Base-by-base conservation (phyloP, 2,888 invertebrate species). In the Volucella bombylans region DNA sequence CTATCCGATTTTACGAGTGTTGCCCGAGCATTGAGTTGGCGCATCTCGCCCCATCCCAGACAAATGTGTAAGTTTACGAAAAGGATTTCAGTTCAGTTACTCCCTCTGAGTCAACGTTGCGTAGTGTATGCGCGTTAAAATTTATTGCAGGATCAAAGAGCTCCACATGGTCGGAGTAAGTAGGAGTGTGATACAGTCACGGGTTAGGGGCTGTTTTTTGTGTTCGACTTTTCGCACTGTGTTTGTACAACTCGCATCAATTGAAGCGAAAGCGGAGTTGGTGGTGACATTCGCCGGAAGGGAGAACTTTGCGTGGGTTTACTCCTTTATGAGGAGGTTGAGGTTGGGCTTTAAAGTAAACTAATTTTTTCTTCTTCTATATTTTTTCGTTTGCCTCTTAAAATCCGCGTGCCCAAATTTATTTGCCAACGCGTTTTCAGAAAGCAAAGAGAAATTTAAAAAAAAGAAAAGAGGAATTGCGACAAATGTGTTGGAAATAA, bases 81-180 rank as follows among this genome's bases (percentile, higher is more conserved):
- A 79, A 65, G 79, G 71, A 79, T 79, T 72, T 72, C 69, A 55
- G 68, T 14, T 61, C 54, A 14, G 55, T 67, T 59, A 52, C 47
- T 41, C 18, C 49, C 50, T 12, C 45, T 43, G 47, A 39, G 43
- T 41, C 59, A 39, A 41, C 41, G 49, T 65, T 55, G 39, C 15
- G 71, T 78, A 43, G 57, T 18, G 12, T 73, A 39, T 15, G 64
- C 18, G 49, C 50, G 45, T 67, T 79, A 61, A 79, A 79, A 79
- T 79, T 79, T 79, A 79, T 79, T 79, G 45, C 72, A 65, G 79
- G 79, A 79, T 79, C 79, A 79, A 79, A 79, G 79, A 67, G 67
- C 79, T 79, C 72, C 43, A 64, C 64, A 50, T 41, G 31, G 54
- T 50, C 31, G 23, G n/a, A 50, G 31, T 31, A 31, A n/a, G 31